These are phyloP conservation scores for Melanophora roralis DNA, from an alignment of 2,888 invertebrate genomes.

Conservation along the genomic window DNA sequence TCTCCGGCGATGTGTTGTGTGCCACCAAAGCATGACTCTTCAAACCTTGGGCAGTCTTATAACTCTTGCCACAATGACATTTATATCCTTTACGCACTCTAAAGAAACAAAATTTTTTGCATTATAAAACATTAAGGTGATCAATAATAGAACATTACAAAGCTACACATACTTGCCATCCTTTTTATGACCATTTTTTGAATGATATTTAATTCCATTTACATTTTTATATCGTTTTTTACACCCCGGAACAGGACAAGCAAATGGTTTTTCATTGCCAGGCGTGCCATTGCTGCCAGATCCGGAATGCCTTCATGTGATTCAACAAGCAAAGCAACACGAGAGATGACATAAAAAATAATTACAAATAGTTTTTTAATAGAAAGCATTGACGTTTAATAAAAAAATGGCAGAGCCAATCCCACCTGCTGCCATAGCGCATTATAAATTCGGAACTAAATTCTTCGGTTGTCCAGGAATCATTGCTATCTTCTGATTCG, in stretches of 20 bases:
- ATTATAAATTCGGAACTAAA: slow-evolving; percentile 88
- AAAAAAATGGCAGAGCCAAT: slow-evolving; percentile 64
- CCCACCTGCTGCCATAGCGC: slow-evolving; percentile 83
- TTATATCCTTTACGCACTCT: slow-evolving; percentile 88
- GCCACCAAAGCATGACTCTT: slow-evolving; percentile 82
- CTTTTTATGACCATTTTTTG: slow-evolving; percentile 91
- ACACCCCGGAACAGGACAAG: slow-evolving; percentile 91
- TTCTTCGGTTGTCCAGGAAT: slow-evolving; percentile 88
- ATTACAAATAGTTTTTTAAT: slow-evolving; percentile 66
- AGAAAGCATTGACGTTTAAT: slow-evolving; percentile 64
- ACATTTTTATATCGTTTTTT: slow-evolving; percentile 92
- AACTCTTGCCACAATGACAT: slow-evolving; percentile 91
- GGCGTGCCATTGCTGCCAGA: slow-evolving; percentile 78
- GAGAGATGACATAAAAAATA: slow-evolving; percentile 63
- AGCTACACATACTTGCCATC: slow-evolving; percentile 85
- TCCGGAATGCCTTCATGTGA: slow-evolving; percentile 76
- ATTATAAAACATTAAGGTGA: background rate
- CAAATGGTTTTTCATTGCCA: slow-evolving; percentile 86
- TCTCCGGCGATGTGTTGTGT: slow-evolving; percentile 75
- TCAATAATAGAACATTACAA: too few relatives aligned
- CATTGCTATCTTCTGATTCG: slow-evolving; percentile 88
- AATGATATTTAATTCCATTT: slow-evolving; percentile 93
- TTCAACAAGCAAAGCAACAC: slow-evolving; percentile 63
- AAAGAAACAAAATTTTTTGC: slow-evolving; percentile 59
- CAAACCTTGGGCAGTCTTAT: slow-evolving; percentile 88